Conservation (phyloP, 2,888 invertebrate genomes). For the Drosophila antonietae region DNA sequence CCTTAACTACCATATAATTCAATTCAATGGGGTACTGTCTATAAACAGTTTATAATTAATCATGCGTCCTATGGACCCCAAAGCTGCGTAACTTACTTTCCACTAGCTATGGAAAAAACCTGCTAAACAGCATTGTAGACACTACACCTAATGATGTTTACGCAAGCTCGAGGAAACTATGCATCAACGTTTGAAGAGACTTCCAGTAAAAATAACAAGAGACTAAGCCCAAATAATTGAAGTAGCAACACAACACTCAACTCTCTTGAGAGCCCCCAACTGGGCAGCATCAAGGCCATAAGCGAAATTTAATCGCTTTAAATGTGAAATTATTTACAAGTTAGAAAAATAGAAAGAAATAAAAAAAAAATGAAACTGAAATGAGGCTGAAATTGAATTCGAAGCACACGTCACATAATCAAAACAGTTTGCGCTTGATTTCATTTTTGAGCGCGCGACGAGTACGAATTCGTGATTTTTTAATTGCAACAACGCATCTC, state of each 20-base stretch:
- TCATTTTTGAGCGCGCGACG: constrained; percentile 49
- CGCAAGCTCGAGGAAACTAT: constrained; percentile 9
- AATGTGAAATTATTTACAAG: constrained; percentile 75
- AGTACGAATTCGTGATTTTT: constrained; percentile 66
- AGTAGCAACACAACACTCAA: constrained; percentile 35
- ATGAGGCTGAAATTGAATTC: constrained; percentile 40
- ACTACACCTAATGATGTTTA: constrained; percentile 27
- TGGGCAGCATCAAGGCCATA: constrained; percentile 56
- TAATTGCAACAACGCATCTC: constrained; percentile 65
- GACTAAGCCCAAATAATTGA: constrained; percentile 44
- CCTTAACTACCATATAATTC: not conserved
- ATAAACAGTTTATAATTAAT: constrained; percentile 27
- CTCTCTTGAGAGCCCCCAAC: constrained; percentile 33
- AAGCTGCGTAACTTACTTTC: constrained; percentile 14
- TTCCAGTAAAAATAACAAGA: constrained; percentile 29
- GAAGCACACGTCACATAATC: constrained; percentile 59
- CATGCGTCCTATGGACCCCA: constrained; percentile 12
- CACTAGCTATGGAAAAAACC: constrained; percentile 9
- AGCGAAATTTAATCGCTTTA: constrained; percentile 79
- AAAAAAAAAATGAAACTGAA: constrained; percentile 10
- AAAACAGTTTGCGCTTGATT: constrained; percentile 58
- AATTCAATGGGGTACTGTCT: not conserved
- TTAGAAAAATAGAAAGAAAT: constrained; percentile 14
- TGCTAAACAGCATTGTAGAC: constrained; percentile 12
- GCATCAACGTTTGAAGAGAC: constrained; percentile 16